Conservation (phyloP, 1,140 invertebrate species). For the Ylistrum balloti region DNA sequence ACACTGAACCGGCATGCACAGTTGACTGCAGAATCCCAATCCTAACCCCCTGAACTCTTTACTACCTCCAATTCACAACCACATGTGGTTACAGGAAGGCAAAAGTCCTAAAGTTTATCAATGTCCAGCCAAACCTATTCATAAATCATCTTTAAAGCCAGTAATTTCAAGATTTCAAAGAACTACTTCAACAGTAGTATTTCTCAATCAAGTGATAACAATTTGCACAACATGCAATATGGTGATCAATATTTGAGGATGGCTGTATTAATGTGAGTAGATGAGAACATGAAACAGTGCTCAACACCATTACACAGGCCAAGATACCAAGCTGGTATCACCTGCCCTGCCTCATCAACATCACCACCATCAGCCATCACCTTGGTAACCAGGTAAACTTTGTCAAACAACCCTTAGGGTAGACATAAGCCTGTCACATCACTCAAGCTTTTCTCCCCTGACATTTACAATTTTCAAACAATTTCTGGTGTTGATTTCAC, state of each 20-base stretch:
- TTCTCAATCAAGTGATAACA: background rate
- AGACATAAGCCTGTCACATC: background rate
- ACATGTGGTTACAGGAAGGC: too few relatives aligned
- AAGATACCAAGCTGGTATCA: background rate
- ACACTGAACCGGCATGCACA: too few relatives aligned
- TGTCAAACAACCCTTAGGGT: constrained; percentile 10
- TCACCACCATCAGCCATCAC: background rate
- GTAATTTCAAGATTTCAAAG: background rate
- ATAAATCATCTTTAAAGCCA: constrained; percentile 7
- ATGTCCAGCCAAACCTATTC: background rate
- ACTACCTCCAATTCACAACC: too few relatives aligned
- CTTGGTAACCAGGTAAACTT: constrained; percentile 19
- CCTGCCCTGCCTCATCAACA: background rate
- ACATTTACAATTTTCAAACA: constrained; percentile 30
- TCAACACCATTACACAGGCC: constrained; percentile 23
- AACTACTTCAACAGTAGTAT: background rate
- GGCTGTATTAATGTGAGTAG: constrained; percentile 26
- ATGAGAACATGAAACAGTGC: constrained; percentile 24
- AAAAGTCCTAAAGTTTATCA: background rate
- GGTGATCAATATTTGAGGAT: background rate
- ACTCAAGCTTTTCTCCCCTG: constrained; percentile 32
- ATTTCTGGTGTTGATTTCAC: background rate
- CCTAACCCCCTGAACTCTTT: too few relatives aligned
- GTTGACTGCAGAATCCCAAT: too few relatives aligned
- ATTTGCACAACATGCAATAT: background rate